These are phyloP conservation scores for Alexandromys fortis DNA, from an alignment of 2,113 vertebrate genomes.

Conservation along the genomic window DNA sequence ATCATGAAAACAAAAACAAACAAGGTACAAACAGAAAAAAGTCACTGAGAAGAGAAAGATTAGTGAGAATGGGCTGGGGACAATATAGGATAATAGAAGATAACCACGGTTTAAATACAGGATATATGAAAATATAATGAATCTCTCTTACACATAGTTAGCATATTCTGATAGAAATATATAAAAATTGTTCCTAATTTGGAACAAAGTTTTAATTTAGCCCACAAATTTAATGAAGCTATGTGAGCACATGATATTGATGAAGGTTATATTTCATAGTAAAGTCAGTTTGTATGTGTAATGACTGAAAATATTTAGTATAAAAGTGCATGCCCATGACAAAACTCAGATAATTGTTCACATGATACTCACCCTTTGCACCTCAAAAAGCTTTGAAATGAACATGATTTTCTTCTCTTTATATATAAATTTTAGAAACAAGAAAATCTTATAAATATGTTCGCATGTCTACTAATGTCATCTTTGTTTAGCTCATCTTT, in stretches of 20 bases:
- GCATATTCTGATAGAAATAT: not conserved
- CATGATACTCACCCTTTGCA: not conserved
- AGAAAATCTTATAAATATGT: not conserved
- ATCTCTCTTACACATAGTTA: not conserved
- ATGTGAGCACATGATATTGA: slow-evolving; percentile 35
- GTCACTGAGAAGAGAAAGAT: not conserved
- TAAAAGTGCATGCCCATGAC: not conserved
- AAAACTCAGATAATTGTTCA: slow-evolving; percentile 1
- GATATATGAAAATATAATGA: not conserved
- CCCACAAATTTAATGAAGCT: slow-evolving; percentile 74
- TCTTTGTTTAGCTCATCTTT: no score
- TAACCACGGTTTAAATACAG: not conserved
- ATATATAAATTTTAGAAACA: not conserved
- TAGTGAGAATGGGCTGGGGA: not conserved
- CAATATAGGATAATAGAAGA: not conserved
- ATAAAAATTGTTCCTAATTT: slow-evolving; percentile 63
- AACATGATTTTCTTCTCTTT: not conserved
- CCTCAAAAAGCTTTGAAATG: slow-evolving; percentile 2
- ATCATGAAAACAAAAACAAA: not conserved
- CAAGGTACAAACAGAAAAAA: not conserved
- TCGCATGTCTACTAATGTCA: no score
- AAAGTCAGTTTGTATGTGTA: slow-evolving; percentile 59
- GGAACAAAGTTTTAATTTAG: slow-evolving; percentile 78
- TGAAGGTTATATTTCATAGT: slow-evolving; percentile 65
- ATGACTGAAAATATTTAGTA: slow-evolving; percentile 66